These are phyloP conservation scores for Carcharodon carcharias DNA, from an alignment of 2,797 vertebrate species.

Conservation along the genomic window DNA sequence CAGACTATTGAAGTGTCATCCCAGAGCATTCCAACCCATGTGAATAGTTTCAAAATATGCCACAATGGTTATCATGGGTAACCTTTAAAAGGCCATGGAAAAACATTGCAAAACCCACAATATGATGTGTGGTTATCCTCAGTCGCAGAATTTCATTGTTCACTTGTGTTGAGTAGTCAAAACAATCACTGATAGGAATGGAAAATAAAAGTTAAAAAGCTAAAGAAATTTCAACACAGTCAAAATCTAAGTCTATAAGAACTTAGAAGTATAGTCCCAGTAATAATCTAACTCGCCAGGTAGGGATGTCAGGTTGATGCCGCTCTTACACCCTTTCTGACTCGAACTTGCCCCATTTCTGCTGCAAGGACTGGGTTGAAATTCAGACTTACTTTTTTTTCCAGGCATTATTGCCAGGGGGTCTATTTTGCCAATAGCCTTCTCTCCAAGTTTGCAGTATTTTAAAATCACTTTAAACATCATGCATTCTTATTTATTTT, in stretches of 20 bases:
- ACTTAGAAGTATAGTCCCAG: not conserved
- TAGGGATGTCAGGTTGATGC: no score
- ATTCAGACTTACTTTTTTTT: no score
- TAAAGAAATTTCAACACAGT: not conserved
- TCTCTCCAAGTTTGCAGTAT: no score
- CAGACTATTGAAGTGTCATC: not conserved
- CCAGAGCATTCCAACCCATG: not conserved
- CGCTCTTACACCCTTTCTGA: no score
- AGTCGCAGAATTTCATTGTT: not conserved
- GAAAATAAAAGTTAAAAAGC: not conserved
- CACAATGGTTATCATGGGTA: not conserved
- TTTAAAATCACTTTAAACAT: no score
- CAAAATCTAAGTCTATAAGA: not conserved
- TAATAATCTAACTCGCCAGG: no score
- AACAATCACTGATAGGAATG: not conserved
- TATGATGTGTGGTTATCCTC: not conserved
- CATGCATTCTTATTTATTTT: no score
- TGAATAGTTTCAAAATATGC: not conserved
- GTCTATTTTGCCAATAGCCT: no score
- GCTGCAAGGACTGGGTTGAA: no score
- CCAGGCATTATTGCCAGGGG: no score
- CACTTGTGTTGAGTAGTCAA: not conserved
- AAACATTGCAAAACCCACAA: not conserved
- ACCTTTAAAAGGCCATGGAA: not conserved
- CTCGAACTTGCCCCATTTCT: no score